Evolutionary conservation across 2,797 vertebrate species (phyloP), one percentile per base, ranked within the genome.

Genomic region (Sebastes itinus): DNA sequence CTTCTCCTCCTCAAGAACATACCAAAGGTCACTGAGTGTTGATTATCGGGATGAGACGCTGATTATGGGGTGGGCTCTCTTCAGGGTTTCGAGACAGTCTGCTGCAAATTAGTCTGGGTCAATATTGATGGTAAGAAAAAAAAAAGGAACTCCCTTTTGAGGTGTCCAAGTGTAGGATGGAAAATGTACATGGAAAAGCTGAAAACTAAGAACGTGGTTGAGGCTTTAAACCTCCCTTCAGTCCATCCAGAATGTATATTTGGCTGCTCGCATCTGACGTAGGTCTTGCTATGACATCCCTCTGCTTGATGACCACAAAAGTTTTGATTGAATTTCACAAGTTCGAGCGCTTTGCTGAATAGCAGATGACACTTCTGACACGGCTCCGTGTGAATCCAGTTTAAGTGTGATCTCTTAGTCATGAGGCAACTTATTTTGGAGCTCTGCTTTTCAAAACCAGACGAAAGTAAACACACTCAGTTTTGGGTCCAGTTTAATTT

Each of bases 41-140:
- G 77, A 86, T 84, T 86, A 74, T 77, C 6, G 35, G 62, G 69
- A 85, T 28, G 56, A 76, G 61, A 54, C 54, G 32, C 71, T 84
- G 82, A 88, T 84, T 84, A 67, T 52, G 16, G 63, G 76, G 78
- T 62, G 56, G 63, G 67, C 38, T 80, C 30, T 78, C 28, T 32
- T 65, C 49, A 2, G 56, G 23, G 32, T 69, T 85, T 64, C n/a
- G n/a, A 64, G 62, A 28, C 13, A 28, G 63, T 54, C 63, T 25
- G 33, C 54, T 83, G 27, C 20, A 60, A 79, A 81, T 63, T 65
- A 62, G 65, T 78, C 76, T 38, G 20, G 63, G 59, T 75, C 62
- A 71, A 46, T 10, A 6, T 1, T 63, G 61, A 76, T 60, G 32
- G 68, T 25, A 25, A 52, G 67, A 13, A 25, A 56, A 56, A 56